Base-by-base conservation (phyloP, 30 jellyfish, hydroid and myxozoan genomes). In the Pseudorhiza aurosa region DNA sequence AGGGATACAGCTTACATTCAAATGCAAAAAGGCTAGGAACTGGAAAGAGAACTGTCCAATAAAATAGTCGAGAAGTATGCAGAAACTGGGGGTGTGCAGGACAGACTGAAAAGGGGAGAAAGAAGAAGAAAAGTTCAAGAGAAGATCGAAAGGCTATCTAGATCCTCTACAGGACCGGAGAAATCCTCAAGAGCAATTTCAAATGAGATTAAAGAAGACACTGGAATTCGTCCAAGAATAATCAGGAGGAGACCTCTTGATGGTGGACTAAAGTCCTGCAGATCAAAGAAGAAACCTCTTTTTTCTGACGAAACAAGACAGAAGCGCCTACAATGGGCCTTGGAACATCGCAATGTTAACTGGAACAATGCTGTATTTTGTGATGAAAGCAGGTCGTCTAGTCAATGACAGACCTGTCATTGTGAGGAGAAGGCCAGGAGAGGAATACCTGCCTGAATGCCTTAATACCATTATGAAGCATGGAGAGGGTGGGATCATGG, bases 401-500 rank as follows among this genome's bases (percentile, higher is more conserved):
- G 7, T 22, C 40, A 8, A 25, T 57, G 37, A 57, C 44, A 47
- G 24, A 15, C 62, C 62, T 47, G 62, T 17, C n/a, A 47, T 47
- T 47, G 50, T 47, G 24, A 6, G 24, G n/a, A 47, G 62, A 6
- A 3, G 25, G 25, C 25, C 12, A 6, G 19, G 62, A 6, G 62
- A 47, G 62, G 62, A 47, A 17, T 6, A 47, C 24, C 24, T 47
- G 62, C 25, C 62, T 47, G 62, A 7, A 47, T 47, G 62, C n/a
- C 62, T 8, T 15, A 47, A 47, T 47, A 47, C 53, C 10, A 65
- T 63, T 9, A 22, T 33, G 60, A 65, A 65, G 39, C 64, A 65
- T 65, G 65, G 80, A 1, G 80, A 63, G 33, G 64, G 63, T 24
- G 58, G 80, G 36, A 46, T 42, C 32, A 69, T 69, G 83, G 49